These are phyloP conservation scores for Corythoichthys intestinalis DNA, from an alignment of 2,113 vertebrate species.

Conservation along the genomic window DNA sequence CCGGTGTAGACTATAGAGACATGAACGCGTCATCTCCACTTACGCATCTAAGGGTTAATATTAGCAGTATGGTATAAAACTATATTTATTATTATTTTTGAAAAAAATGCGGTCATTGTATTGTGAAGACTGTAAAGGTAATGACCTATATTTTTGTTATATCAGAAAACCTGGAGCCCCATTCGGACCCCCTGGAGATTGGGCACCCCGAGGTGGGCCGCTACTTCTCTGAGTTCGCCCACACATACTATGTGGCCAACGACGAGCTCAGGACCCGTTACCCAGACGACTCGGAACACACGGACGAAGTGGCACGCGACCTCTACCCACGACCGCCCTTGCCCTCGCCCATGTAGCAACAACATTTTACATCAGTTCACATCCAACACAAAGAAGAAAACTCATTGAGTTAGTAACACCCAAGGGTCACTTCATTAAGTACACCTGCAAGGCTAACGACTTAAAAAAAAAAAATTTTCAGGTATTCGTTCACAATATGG, in stretches of 20 bases:
- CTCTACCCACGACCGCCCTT: constrained; percentile 71
- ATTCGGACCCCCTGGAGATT: constrained; percentile 85
- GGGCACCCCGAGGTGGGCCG: constrained; percentile 89
- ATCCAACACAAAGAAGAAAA: not conserved
- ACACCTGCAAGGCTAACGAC: not conserved
- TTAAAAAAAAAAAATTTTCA: not conserved
- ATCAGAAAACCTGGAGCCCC: constrained; percentile 91
- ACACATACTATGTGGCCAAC: constrained; percentile 84
- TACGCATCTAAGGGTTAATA: too few species aligned
- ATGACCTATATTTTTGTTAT: too few species aligned
- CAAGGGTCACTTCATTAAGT: not conserved
- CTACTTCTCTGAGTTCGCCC: constrained; percentile 88
- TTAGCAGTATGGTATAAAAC: too few species aligned
- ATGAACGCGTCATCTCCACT: too few species aligned
- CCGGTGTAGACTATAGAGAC: too few species aligned
- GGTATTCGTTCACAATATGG: not conserved
- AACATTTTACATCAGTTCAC: not conserved
- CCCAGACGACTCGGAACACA: constrained; percentile 82
- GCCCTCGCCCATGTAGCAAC: constrained; percentile 15
- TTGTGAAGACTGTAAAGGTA: too few species aligned
- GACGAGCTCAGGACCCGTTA: constrained; percentile 85
- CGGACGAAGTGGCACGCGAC: constrained; percentile 74
- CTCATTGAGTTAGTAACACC: not conserved
- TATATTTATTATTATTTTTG: too few species aligned
- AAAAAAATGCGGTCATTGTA: too few species aligned